A percentile compares a stretch with the other conserved stretches of the same genome.
These are phyloP conservation scores for Rallus limicola DNA, from an alignment of 2,113 vertebrate genomes.

Conservation along the genomic window DNA sequence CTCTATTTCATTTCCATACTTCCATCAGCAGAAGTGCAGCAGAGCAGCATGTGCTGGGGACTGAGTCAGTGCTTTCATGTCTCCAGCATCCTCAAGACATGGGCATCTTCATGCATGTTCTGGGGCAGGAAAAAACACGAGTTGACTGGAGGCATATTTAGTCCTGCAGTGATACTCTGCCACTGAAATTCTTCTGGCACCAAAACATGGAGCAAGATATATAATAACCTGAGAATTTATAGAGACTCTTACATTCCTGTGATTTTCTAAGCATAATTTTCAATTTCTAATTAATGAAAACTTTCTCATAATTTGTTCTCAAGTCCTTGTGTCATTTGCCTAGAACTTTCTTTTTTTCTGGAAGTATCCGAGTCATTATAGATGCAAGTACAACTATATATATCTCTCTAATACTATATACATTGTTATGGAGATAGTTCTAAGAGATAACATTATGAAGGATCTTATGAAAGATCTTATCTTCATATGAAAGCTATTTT, in stretches of 20 bases:
- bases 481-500: conserved; percentile 49
- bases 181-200: not conserved
- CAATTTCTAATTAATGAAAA: conserved; percentile 9
- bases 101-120: not conserved
- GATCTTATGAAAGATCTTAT: conserved; percentile 60
- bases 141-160: not conserved
- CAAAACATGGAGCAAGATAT: not conserved
- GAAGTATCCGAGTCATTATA: conserved; percentile 23
- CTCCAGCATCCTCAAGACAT: not conserved
- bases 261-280: not conserved
- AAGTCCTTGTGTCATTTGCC: conserved; percentile 34
- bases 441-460: conserved; percentile 39
- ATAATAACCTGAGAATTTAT: not conserved
- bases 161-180: not conserved
- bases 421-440: conserved; percentile 57
- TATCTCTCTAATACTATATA: conserved; percentile 45
- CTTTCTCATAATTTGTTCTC: not conserved
- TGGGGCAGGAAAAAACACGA: not conserved
- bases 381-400: conserved; percentile 60
- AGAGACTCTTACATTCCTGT: not conserved
- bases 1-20: not conserved
- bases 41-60: not conserved
- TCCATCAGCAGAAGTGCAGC: not conserved
- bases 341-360: conserved; percentile 4
- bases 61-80: not conserved